Conservation (phyloP, 2,113 vertebrate species). For the Cephalopterus ornatus region DNA sequence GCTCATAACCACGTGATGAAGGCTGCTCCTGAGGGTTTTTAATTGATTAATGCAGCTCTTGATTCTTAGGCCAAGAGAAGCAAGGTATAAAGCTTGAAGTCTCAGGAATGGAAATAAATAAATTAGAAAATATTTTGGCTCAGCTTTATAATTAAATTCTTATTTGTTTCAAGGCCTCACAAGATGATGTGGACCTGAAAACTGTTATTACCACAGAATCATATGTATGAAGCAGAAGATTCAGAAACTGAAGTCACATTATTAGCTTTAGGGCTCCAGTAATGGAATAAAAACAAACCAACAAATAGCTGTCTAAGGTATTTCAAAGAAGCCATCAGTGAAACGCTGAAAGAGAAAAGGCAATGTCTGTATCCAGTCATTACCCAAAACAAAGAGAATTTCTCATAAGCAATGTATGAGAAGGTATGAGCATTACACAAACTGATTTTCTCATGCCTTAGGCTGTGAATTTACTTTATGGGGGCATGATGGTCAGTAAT, state of each 20-base stretch:
- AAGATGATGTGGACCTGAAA: background rate
- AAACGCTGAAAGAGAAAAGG: background rate
- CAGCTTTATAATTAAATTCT: background rate
- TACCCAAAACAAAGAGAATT: background rate
- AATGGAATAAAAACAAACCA: background rate
- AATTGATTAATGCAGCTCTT: background rate
- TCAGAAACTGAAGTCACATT: background rate
- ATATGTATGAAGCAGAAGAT: background rate
- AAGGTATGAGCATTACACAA: background rate
- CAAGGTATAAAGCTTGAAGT: background rate
- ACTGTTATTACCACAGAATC: background rate
- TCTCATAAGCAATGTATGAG: background rate
- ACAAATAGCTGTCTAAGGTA: background rate
- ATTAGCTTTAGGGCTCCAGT: background rate
- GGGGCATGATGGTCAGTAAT: background rate
- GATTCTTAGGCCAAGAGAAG: background rate
- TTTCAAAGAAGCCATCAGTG: background rate
- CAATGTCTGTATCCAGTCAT: background rate
- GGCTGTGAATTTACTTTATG: background rate
- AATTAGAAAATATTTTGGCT: background rate
- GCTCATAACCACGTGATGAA: slow-evolving; percentile 1
- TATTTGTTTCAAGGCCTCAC: background rate
- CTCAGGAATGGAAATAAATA: background rate
- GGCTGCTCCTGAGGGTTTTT: background rate
- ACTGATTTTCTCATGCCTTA: background rate